Conservation (phyloP, 2,113 vertebrate genomes). For the Seriola quinqueradiata region DNA sequence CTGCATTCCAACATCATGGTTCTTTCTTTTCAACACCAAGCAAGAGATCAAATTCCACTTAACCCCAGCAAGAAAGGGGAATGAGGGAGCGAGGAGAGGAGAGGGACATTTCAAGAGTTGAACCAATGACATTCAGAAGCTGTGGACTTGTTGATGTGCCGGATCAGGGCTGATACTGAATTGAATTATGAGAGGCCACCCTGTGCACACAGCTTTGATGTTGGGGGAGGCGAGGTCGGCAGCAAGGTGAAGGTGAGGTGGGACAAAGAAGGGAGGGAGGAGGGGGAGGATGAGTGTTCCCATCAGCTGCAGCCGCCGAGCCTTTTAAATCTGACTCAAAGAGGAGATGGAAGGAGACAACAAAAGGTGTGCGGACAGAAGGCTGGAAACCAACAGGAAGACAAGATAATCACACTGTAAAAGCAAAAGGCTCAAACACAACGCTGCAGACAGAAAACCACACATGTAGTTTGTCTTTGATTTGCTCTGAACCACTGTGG, state of each 20-base stretch:
- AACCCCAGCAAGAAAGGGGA: conserved; percentile 16
- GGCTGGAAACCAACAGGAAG: background rate
- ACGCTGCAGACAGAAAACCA: background rate
- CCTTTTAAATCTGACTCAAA: conserved; percentile 38
- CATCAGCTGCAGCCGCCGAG: conserved; percentile 1
- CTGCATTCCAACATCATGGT: background rate
- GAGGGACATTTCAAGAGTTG: conserved; percentile 1
- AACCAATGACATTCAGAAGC: conserved; percentile 43
- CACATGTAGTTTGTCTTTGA: background rate
- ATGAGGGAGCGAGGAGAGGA: background rate
- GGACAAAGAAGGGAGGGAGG: conserved; percentile 5
- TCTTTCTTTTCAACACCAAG: conserved; percentile 43
- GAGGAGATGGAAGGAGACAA: conserved; percentile 35
- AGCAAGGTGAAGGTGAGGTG: conserved; percentile 59
- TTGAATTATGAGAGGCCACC: conserved; percentile 62
- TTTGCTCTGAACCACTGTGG: background rate
- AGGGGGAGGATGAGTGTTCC: conserved; percentile 19
- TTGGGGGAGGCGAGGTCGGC: conserved; percentile 20
- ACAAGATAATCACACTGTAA: background rate
- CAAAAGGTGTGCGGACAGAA: background rate
- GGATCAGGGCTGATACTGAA: conserved; percentile 49
- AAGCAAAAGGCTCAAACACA: background rate
- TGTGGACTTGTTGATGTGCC: conserved; percentile 55
- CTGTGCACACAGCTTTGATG: conserved; percentile 35
- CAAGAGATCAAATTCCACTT: conserved; percentile 48